Evolutionary conservation across 2,113 vertebrate species (phyloP).

Genomic region (Amphiprion percula): DNA sequence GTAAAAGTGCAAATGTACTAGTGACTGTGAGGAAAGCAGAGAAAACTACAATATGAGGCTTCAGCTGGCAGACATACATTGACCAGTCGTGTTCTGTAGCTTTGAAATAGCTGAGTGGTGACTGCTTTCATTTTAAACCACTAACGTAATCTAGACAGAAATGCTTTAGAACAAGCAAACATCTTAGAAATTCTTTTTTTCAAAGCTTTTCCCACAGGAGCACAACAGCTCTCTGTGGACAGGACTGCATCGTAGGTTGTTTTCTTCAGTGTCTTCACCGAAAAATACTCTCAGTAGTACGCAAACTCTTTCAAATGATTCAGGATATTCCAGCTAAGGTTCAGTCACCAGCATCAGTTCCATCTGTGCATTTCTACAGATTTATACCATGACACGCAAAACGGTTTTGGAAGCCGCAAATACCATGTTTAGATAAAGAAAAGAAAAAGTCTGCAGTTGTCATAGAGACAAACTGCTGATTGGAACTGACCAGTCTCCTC

Average conservation of each 20-base stretch:
- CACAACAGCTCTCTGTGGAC: neutral
- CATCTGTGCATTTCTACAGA: neutral
- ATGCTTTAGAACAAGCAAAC: neutral
- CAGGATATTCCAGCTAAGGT: neutral
- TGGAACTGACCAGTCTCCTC: neutral
- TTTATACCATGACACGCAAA: neutral
- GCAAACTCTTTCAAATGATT: conserved; percentile 16
- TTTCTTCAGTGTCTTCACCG: neutral
- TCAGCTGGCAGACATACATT: conserved; percentile 1
- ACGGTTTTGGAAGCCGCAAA: neutral
- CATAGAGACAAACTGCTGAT: neutral
- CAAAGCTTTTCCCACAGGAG: neutral
- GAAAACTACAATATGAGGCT: conserved; percentile 9
- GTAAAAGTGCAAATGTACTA: conserved; percentile 13
- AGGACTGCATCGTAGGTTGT: neutral
- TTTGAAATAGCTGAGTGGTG: neutral
- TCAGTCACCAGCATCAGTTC: neutral
- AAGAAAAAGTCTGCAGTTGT: neutral
- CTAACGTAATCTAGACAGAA: no score
- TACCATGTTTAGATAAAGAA: neutral
- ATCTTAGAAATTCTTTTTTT: conserved; percentile 5
- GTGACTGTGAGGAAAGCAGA: conserved; percentile 3
- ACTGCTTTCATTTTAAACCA: no score
- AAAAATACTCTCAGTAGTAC: conserved; percentile 2
- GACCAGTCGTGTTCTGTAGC: neutral